A percentile compares a stretch with the other conserved stretches of the same genome.
phyloP scores from a whole-genome alignment of 1,140 invertebrate species.

The Temnothorax longispinosus region DNA sequence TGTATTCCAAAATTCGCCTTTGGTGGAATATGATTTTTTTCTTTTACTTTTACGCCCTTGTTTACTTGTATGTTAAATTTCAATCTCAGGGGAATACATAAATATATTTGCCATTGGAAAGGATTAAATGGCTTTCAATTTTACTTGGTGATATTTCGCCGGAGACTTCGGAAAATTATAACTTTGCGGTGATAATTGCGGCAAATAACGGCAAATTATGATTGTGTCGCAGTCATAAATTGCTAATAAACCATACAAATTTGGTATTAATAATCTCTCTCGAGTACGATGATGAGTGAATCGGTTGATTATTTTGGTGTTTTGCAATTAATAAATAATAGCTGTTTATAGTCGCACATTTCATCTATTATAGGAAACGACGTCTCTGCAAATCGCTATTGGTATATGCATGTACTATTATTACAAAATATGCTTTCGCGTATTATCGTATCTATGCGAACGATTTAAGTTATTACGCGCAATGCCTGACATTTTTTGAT shows the following conservation, averaged over 20 bases:
- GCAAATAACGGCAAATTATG: slow-evolving; percentile 43
- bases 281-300: slow-evolving; percentile 35
- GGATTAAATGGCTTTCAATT: slow-evolving; percentile 57
- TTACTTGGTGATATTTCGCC: slow-evolving; percentile 34
- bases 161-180: slow-evolving; percentile 49
- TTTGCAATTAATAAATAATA: slow-evolving; percentile 57
- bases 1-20: background rate
- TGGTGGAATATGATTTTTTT: background rate
- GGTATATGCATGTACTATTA: slow-evolving; percentile 30
- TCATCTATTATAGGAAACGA: slow-evolving; percentile 10
- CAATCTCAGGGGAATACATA: background rate
- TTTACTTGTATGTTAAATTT: background rate
- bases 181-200: slow-evolving; percentile 47
- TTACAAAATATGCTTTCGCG: slow-evolving; percentile 31
- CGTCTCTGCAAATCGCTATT: slow-evolving; percentile 27
- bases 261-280: slow-evolving; percentile 53
- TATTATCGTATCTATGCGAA: slow-evolving; percentile 21
- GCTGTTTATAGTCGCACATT: slow-evolving; percentile 36
- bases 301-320: slow-evolving; percentile 35
- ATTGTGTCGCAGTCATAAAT: slow-evolving; percentile 39
- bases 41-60: background rate
- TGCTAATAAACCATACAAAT: slow-evolving; percentile 56
- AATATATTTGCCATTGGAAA: background rate
- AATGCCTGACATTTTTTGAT: slow-evolving; percentile 33
- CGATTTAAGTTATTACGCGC: slow-evolving; percentile 24